Evolutionary conservation across 2,888 invertebrate genomes (phyloP), one percentile per base, ranked within the genome.

Genomic region (Ichneumon xanthorius): DNA sequence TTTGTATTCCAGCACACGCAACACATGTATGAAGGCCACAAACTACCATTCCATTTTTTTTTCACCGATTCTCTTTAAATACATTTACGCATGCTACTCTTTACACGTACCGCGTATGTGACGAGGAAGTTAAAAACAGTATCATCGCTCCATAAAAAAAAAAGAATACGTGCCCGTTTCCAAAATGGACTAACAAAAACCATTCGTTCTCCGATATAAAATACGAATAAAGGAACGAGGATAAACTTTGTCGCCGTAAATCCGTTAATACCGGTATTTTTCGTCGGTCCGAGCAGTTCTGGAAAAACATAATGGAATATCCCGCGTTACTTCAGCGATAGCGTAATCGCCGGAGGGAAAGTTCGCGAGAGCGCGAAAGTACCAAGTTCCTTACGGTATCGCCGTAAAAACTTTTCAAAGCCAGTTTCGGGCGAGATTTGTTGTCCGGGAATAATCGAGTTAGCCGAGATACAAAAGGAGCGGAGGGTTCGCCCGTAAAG

Each of bases 311-410:
- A n/a, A 61, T n/a, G 30, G 45, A 61, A 30, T 14, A 55, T 61
- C 7, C 30, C 5, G 45, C 33, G 19, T 80, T 30, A 73, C 68
- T n/a, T 4, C 16, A n/a, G 33, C 67, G 55, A 16, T 26, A 14
- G 67, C n/a, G 26, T 58, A 71, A 73, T 30, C 72, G 53, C 55
- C 3, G 14, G 14, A 55, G 53, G 37, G 16, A 71, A 71, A 65
- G 53, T 40, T 73, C 68, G 30, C 67, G 58, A 50, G 40, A 55
- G 65, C 55, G 45, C 33, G 80, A 75, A 45, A 55, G 45, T 33
- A 37, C n/a, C n/a, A 50, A n/a, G 30, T 63, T 81, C 63, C 61
- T 81, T 45, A 26, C 26, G 70, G 63, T 70, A 71, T 63, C 14
- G 26, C 53, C 70, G 40, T 26, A n/a, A 76, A 82, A 82, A 37